Conservation (phyloP, 2,113 vertebrate genomes). For the Origma solitaria region DNA sequence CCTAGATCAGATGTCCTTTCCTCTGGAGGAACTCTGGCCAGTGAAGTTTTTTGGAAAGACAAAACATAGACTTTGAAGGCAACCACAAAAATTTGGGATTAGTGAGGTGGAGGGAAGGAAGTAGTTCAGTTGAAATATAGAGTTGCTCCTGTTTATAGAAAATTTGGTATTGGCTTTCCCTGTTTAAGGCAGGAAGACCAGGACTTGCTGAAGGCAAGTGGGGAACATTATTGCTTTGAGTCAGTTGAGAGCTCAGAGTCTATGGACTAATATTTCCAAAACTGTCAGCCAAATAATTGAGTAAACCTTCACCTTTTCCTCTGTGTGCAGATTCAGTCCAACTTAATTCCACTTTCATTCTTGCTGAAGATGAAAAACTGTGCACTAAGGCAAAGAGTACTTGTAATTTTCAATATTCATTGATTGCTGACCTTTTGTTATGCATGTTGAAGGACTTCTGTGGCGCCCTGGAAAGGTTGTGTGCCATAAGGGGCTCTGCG, state of each 20-base stretch:
- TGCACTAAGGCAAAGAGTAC: accelerated
- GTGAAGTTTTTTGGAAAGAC: neutral
- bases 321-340: neutral
- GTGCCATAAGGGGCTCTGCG: neutral
- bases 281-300: neutral
- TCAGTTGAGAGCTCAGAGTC: neutral
- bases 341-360: neutral
- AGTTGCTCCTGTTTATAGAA: neutral
- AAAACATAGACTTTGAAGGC: neutral
- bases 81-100: neutral
- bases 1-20: neutral
- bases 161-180: neutral
- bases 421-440: neutral
- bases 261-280: neutral
- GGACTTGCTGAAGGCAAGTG: neutral
- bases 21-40: neutral
- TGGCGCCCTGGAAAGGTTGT: accelerated
- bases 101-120: neutral
- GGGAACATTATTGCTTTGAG: neutral
- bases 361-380: neutral
- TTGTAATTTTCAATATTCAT: neutral
- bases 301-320: neutral
- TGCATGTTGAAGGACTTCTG: neutral
- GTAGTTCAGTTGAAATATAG: neutral
- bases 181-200: neutral